Conservation (phyloP, 2,113 vertebrate species). For the Aldabrachelys gigantea region DNA sequence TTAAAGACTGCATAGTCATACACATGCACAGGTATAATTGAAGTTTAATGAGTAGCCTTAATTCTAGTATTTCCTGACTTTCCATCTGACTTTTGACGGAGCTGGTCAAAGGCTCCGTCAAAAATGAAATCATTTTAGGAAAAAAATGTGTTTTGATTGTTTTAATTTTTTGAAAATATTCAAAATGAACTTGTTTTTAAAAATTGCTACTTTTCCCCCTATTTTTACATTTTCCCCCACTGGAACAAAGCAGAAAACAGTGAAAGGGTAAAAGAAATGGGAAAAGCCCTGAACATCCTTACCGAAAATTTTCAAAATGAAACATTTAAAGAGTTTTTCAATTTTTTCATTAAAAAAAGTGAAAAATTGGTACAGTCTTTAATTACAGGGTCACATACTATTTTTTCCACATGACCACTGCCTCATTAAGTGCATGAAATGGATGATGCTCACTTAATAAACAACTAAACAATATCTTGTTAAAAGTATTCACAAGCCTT, state of each 20-base stretch:
- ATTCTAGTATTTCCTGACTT: not conserved
- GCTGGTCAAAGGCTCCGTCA: not conserved
- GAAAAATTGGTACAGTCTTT: not conserved
- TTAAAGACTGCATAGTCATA: fast-evolving
- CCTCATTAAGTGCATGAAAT: not conserved
- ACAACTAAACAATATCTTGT: too few species aligned
- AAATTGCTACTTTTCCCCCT: not conserved
- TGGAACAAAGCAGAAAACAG: not conserved
- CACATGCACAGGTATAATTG: fast-evolving
- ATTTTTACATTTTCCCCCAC: not conserved
- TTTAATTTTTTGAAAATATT: not conserved
- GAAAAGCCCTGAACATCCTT: not conserved
- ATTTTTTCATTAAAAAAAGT: not conserved
- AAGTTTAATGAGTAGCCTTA: not conserved
- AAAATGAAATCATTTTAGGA: not conserved
- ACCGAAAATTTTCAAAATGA: not conserved
- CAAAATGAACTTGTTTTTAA: not conserved
- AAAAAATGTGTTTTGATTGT: not conserved
- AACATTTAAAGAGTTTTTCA: not conserved
- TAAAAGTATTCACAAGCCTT: too few species aligned
- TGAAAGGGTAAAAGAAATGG: not conserved
- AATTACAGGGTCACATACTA: not conserved
- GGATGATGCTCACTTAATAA: not conserved
- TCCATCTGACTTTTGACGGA: not conserved
- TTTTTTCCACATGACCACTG: not conserved